Base-by-base conservation (phyloP, 2,797 vertebrate species). In the Alcedo quadribrachys region DNA sequence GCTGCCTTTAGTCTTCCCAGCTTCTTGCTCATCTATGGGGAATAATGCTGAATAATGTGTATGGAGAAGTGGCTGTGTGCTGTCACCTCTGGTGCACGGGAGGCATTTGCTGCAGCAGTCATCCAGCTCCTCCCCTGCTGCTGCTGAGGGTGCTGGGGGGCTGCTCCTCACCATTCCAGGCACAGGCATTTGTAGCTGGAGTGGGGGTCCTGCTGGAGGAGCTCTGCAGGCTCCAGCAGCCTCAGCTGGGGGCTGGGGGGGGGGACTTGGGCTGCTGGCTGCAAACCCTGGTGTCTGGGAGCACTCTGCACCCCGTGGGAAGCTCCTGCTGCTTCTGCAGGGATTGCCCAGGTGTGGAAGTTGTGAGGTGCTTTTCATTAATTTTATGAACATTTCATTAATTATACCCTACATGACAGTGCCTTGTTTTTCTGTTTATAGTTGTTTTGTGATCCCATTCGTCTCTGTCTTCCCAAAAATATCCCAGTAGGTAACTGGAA, bases 201-300 rank as follows among this genome's bases (percentile, higher is more conserved):
- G 35, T 12, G 35, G 11, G 35, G 35, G 12, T 37, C 58, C 81
- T 62, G 51, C 58, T 65, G 11, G 30, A 71, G 60, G 15, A 75
- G 60, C 73, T 62, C 55, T 81, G 77, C 69, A 83, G 68, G 58
- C 37, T 75, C 3, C 0, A 51, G 33, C 85, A 35, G 8, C 22
- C 62, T 83, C 1, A 0, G 32, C 2, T 22, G 43, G 2, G 1
- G 76, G 58, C 63, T 89, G 51, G 7, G 1, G 0, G 0, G 22
- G 48, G 33, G n/a, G n/a, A n/a, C 48, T 84, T 90, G 92, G 74
- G 74, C 48, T 69, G 55, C 8, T 45, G 51, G 61, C 83, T 95
- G 96, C 92, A 93, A 95, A 93, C 81, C 84, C 75, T 85, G 33
- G 16, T 92, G 95, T 87, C 93, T 69, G 33, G 54, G 87, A 94